These are phyloP conservation scores for Ramphastos sulfuratus DNA, from an alignment of 2,113 vertebrate genomes.

Conservation along the genomic window DNA sequence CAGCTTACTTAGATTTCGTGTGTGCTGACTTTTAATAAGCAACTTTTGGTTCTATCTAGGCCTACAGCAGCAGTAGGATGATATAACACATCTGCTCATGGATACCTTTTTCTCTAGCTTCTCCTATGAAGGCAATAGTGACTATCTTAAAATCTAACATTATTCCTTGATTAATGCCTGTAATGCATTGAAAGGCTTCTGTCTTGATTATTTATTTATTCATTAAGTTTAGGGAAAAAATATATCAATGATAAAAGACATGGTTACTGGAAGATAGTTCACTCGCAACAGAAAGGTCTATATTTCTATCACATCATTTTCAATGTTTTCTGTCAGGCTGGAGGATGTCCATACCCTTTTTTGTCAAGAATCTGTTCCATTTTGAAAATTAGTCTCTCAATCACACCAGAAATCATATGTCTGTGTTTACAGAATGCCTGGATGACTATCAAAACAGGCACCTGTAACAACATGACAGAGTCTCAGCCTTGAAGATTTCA, in stretches of 20 bases:
- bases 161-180: neutral
- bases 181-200: neutral
- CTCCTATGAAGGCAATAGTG: neutral
- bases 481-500: neutral
- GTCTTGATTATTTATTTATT: neutral
- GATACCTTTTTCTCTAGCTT: neutral
- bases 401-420: neutral
- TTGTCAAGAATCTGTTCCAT: neutral
- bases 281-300: neutral
- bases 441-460: neutral
- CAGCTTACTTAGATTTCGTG: neutral
- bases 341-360: neutral
- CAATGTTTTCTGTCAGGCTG: neutral
- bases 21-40: neutral
- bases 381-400: neutral
- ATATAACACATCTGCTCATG: neutral
- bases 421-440: neutral
- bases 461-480: neutral
- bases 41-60: neutral
- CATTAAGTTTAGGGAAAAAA: neutral
- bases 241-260: neutral
- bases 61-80: neutral
- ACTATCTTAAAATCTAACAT: neutral
- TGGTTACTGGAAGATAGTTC: rapidly evolving
- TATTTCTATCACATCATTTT: neutral